Evolutionary conservation across 2,797 vertebrate species (phyloP).

Genomic region (Masticophis lateralis): DNA sequence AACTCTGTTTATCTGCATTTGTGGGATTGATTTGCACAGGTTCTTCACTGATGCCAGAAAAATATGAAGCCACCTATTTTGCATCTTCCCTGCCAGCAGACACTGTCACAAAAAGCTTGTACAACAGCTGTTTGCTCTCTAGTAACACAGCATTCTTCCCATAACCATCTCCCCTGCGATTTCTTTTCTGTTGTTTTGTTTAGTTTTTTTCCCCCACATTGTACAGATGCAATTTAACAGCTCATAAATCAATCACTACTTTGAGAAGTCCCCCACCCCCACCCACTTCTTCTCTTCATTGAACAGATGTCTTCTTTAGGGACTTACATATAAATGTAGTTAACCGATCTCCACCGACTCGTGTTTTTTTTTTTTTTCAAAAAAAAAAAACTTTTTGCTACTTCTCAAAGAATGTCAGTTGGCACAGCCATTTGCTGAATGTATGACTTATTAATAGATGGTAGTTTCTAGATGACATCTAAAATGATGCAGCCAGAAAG

Average conservation of each 20-base stretch:
- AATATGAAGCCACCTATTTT: not conserved
- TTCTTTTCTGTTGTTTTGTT: not conserved
- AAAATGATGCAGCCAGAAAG: constrained; percentile 17
- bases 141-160: constrained; percentile 30
- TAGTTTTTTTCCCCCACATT: not conserved
- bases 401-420: constrained; percentile 51
- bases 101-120: not conserved
- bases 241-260: constrained; percentile 63
- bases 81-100: not conserved
- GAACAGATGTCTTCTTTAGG: constrained; percentile 66
- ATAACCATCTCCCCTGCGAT: not conserved
- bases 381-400: constrained; percentile 46
- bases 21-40: not conserved
- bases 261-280: constrained; percentile 15
- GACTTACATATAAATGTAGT: constrained; percentile 52
- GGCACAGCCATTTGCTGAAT: constrained; percentile 38
- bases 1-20: no score
- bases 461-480: constrained; percentile 26
- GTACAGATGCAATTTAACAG: constrained; percentile 63
- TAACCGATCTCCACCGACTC: constrained; percentile 49
- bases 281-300: constrained; percentile 20
- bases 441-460: constrained; percentile 40
- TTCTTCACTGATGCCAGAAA: not conserved
- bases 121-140: constrained; percentile 58
- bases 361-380: not conserved